Conservation (phyloP, 2,797 vertebrate species). For the Sebastes oblongus region DNA sequence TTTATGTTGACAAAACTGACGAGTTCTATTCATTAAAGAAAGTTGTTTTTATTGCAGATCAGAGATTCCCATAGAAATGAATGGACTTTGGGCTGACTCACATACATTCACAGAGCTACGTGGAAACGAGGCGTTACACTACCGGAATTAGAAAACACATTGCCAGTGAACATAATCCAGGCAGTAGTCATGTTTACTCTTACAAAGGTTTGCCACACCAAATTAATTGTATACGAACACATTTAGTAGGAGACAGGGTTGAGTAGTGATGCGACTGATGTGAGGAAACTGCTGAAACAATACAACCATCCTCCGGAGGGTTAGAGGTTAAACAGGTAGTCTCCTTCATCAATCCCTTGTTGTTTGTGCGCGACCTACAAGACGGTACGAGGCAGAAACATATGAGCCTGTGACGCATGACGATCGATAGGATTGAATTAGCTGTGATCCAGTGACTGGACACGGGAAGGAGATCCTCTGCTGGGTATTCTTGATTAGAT, state of each 20-base stretch:
- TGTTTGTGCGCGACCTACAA: background rate
- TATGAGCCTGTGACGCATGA: background rate
- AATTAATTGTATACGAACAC: background rate
- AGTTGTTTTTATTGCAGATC: no score
- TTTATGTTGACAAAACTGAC: no score
- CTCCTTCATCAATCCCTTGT: background rate
- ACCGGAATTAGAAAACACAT: background rate
- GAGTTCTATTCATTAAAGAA: no score
- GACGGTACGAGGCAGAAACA: background rate
- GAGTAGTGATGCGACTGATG: background rate
- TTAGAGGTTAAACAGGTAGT: background rate
- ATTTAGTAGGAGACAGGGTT: background rate
- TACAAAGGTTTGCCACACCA: background rate
- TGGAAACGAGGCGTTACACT: no score
- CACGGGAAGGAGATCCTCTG: slow-evolving; percentile 22
- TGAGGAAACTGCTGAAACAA: background rate
- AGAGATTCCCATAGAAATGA: no score
- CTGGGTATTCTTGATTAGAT: slow-evolving; percentile 33
- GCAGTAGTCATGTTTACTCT: background rate
- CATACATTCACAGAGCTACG: no score
- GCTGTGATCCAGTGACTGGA: slow-evolving; percentile 9
- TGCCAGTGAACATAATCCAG: background rate
- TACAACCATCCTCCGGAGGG: background rate
- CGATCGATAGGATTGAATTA: slow-evolving; percentile 24
- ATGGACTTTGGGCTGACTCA: no score